phyloP scores from a whole-genome alignment of 1,140 invertebrate genomes.

The Drosophila simulans region DNA sequence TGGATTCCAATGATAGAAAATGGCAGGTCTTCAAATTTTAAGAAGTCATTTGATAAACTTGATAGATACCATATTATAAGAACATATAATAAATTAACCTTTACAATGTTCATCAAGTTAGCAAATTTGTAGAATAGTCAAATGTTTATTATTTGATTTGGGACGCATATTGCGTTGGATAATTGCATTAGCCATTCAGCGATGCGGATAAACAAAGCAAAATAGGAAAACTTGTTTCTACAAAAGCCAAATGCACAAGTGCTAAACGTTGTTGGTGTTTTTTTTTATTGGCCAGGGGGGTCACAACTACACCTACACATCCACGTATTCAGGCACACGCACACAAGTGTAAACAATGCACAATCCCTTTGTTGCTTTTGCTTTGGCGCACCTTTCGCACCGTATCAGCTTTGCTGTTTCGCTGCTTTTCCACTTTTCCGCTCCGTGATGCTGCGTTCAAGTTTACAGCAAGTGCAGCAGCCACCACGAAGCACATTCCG shows the following conservation, averaged over 20 bases:
- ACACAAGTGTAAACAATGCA: conserved; percentile 67
- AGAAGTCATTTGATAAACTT: too few species aligned
- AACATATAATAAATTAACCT: too few species aligned
- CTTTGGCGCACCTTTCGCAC: conserved; percentile 34
- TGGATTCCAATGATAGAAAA: too few species aligned
- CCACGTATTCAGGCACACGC: not conserved
- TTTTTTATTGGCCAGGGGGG: conserved; percentile 23
- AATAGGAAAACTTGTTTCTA: conserved; percentile 57
- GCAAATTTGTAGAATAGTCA: too few species aligned
- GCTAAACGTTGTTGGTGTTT: conserved; percentile 29
- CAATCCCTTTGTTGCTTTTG: conserved; percentile 38
- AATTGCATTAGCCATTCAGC: conserved; percentile 1
- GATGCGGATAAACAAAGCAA: conserved; percentile 28
- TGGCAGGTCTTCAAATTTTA: too few species aligned
- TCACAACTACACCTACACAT: conserved; percentile 12
- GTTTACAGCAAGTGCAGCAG: conserved; percentile 61
- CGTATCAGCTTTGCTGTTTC: conserved; percentile 20
- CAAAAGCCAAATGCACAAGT: conserved; percentile 55
- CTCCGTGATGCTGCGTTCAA: conserved; percentile 46
- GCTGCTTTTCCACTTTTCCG: conserved; percentile 15
- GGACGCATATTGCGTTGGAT: not conserved
- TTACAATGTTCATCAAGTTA: too few species aligned
- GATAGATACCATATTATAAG: too few species aligned
- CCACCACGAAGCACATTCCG: conserved; percentile 45
- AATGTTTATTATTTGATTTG: not conserved